Base-by-base conservation (phyloP, 2,113 vertebrate species). In the Rhinichthys klamathensis region DNA sequence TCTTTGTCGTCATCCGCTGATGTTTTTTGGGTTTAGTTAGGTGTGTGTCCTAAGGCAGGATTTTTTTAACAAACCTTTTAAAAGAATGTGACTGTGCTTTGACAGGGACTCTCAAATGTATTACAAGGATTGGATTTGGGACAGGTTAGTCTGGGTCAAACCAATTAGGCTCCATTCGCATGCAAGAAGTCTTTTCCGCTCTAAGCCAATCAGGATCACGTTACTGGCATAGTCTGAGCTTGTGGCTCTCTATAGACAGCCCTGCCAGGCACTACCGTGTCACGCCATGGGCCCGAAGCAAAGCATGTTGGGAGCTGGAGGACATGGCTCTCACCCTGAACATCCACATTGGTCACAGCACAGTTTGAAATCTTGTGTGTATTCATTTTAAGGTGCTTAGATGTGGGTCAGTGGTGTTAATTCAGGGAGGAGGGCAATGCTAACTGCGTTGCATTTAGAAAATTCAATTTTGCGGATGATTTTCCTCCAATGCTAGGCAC, bases 141-240 rank as follows among this genome's bases (percentile, higher is more conserved):
- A 49, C 58, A 90, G 94, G 92, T 96, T 96, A 96, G 91, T 95
- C 93, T 94, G 93, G 93, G 94, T 97, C 95, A 95, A 96, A 95
- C 94, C 95, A 95, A 94, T 95, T 96, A 95, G 92, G 92, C 92
- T 94, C 92, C 89, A 88, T 95, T 97, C 91, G 94, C 91, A 94
- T 93, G 90, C 93, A 93, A 94, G 65, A 95, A 91, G 92, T 93
- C 93, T 94, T 94, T 91, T 91, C 90, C 63, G 10, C 90, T 89
- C 87, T 90, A 92, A 92, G 92, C 92, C 91, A 94, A 90, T 95
- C 93, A 93, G 91, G 70, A 84, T 89, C 89, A 87, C 92, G 89
- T 90, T 93, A 90, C 91, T 91, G 85, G 93, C 93, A 92, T 90
- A 90, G 88, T 56, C n/a, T 72, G 75, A 75, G 90, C 23, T 85